Evolutionary conservation across 2,888 invertebrate species (phyloP), one percentile per base, ranked within the genome.

Genomic region (Poecilobothrus nobilitatus): DNA sequence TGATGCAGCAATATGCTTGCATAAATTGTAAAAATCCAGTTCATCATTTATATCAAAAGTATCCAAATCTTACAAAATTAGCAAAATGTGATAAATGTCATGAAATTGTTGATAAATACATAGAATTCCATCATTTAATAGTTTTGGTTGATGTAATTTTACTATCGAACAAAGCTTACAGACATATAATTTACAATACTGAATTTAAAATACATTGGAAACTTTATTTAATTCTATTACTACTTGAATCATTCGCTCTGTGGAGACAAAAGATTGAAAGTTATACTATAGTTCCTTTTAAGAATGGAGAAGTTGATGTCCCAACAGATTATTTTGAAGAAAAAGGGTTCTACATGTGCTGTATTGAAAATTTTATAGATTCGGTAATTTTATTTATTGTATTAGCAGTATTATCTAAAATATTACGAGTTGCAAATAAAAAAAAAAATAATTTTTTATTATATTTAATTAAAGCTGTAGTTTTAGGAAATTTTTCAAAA

Each of bases 121-220:
- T 95, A 70, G 95, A 96, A 81, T 94, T 91, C 80, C 96, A 96
- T 77, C 86, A 89, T n/a, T 90, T 92, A 0, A 90, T 95, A 73
- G 89, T 94, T 0, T 86, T 93, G 76, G 90, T 96, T 71, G 95
- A 96, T 80, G 83, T 94, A 34, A 86, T 95, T 37, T 82, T 96
- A 15, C 85, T 95, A 74, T 91, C 91, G 64, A 88, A 87, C 70
- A 87, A 88, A 75, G 95, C 94, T 0, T 94, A 93, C 78, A 84
- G 94, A 44, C 96, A 96, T 83, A 84, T 95, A 44, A 83, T 96
- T 15, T 90, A 89, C 74, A 96, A 96, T 78, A 88, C 89, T 9
- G 83, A 88, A 66, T 91, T 92, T 77, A 88, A 90, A 84, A 82
- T 87, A 5, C 88, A 87, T 76, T 91, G 91, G 93, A 94, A 94